Evolutionary conservation across 2,797 vertebrate genomes (phyloP).

Genomic region (Cottoperca gobio): DNA sequence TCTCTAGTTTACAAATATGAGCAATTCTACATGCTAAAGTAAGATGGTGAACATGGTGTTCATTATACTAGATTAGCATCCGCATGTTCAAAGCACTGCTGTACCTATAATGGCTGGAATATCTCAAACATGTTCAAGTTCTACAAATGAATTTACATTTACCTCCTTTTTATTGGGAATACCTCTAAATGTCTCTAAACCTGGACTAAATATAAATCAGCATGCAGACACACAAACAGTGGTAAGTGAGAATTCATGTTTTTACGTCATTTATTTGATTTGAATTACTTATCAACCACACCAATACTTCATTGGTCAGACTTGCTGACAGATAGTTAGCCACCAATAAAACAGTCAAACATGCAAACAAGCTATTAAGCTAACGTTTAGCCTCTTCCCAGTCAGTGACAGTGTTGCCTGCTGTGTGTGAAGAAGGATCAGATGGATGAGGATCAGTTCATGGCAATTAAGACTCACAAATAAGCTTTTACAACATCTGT

Average conservation of each 20-base stretch:
- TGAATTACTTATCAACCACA: not conserved
- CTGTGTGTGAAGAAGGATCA: not conserved
- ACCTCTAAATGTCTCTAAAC: not conserved
- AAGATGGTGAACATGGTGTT: too few relatives aligned
- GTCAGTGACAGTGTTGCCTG: not conserved
- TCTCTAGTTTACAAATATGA: too few relatives aligned
- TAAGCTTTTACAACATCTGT: not conserved
- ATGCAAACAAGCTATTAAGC: not conserved
- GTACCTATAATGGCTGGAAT: too few relatives aligned
- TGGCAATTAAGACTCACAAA: not conserved
- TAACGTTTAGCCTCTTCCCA: not conserved
- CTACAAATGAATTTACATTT: not conserved
- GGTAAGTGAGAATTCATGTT: not conserved
- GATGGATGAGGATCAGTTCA: not conserved
- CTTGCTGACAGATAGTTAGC: not conserved
- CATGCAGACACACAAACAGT: not conserved
- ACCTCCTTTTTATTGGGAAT: not conserved
- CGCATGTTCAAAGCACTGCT: too few relatives aligned
- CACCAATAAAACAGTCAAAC: not conserved
- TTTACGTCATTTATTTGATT: not conserved
- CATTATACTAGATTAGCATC: too few relatives aligned
- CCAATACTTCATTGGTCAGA: not conserved
- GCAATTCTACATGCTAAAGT: too few relatives aligned
- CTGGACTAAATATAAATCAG: not conserved
- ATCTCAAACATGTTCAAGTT: too few relatives aligned